phyloP scores from a whole-genome alignment of 2,797 vertebrate genomes.

The Coendou prehensilis region DNA sequence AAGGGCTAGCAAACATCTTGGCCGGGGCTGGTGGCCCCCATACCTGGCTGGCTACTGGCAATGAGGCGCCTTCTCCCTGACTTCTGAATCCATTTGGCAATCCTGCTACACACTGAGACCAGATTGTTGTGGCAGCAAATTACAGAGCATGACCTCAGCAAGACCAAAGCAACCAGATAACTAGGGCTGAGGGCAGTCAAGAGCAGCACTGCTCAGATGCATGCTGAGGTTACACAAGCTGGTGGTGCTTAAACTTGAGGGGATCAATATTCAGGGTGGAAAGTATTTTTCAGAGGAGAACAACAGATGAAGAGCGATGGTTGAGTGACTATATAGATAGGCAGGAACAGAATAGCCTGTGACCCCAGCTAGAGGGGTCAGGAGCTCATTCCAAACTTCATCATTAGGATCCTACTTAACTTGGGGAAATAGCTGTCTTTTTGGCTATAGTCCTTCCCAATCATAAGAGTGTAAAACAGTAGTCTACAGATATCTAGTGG shows the following conservation, averaged over 20 bases:
- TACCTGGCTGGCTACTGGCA: background rate
- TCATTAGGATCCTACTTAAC: background rate
- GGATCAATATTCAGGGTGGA: background rate
- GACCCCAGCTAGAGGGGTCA: background rate
- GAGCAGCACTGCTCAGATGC: background rate
- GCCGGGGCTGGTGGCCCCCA: background rate
- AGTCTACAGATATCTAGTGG: background rate
- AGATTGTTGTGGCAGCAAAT: slow-evolving; percentile 29
- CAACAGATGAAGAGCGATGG: background rate
- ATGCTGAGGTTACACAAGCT: background rate
- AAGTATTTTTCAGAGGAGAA: slow-evolving; percentile 27
- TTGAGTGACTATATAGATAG: background rate
- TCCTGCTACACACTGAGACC: background rate
- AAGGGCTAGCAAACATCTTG: background rate
- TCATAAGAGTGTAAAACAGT: background rate
- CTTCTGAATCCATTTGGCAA: slow-evolving; percentile 59
- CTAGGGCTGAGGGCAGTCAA: background rate
- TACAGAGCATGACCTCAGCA: slow-evolving; percentile 48
- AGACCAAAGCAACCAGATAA: slow-evolving; percentile 11
- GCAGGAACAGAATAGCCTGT: background rate
- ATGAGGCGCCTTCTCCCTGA: background rate
- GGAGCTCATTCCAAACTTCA: background rate
- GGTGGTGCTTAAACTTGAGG: background rate
- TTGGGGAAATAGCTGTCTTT: slow-evolving; percentile 4
- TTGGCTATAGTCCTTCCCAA: background rate